Evolutionary conservation across 2,888 invertebrate genomes (phyloP), one percentile per base, ranked within the genome.

Genomic region (Lymantria monacha): DNA sequence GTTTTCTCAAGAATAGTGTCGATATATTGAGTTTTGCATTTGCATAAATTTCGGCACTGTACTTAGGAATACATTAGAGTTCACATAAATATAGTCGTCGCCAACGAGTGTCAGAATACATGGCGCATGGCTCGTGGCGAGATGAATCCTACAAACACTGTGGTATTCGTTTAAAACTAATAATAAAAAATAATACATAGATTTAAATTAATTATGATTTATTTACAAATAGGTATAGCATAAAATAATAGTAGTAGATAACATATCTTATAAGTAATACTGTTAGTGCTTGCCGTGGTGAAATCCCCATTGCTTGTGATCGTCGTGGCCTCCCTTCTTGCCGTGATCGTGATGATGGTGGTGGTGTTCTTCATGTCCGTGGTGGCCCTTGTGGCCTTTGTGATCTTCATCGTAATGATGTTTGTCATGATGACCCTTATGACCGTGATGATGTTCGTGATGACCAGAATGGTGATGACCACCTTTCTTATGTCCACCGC

Each of bases 321-420:
- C 94, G 58, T 95, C 93, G 76, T 95, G 95, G 50, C 94, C 95
- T 44, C 95, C 95, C 77, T 96, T 96, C 87, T 96, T 96, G 69
- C 95, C 96, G 75, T 95, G 95, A 70, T 94, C 94, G 65, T 95
- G 94, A 66, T 96, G 94, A 72, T 95, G 93, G 61, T 94, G 93
- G 73, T 95, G 95, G 72, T 96, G 95, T 51, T 94, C 93, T 63
- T 95, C 95, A 72, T 95, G 94, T 7, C 96, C 96, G 70, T 95
- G 94, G 69, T 95, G 95, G 31, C 95, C 95, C 76, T 96, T 95
- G 81, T 94, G 94, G 1, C 96, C 96, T 74, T 96, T 95, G 79
- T 96, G 95, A 70, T 95, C 95, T 61, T 96, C 95, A 67, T 96
- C 95, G 72, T 95, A 94, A 74, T 96, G 96, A 59, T 96, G 96